Evolutionary conservation across 2,888 invertebrate species (phyloP).

Genomic region (Leptinotarsa haldemani): DNA sequence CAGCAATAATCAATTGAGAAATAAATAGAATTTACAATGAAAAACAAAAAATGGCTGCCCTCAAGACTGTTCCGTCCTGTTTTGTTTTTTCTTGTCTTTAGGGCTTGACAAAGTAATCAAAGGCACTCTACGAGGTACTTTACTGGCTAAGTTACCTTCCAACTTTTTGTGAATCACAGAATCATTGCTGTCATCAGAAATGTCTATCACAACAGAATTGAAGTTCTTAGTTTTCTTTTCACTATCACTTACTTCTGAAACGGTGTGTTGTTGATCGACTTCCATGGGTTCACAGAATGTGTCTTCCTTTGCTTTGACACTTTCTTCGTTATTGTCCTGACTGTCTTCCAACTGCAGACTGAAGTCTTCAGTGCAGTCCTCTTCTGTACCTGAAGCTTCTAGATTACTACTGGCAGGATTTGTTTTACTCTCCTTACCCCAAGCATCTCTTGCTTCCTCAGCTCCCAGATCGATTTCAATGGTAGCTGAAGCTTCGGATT

Average conservation of each 20-base stretch:
- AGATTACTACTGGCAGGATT: not conserved
- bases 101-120: slow-evolving; percentile 84
- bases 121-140: slow-evolving; percentile 71
- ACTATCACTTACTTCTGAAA: not conserved
- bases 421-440: slow-evolving; percentile 39
- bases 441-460: slow-evolving; percentile 55
- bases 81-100: slow-evolving; percentile 68
- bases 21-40: slow-evolving; percentile 22
- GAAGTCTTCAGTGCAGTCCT: slow-evolving; percentile 55
- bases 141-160: slow-evolving; percentile 32
- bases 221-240: slow-evolving; percentile 66
- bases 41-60: slow-evolving; percentile 10
- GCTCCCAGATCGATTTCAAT: slow-evolving; percentile 35
- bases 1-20: slow-evolving; percentile 13
- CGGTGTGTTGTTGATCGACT: slow-evolving; percentile 41
- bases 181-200: slow-evolving; percentile 28
- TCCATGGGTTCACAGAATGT: slow-evolving; percentile 46
- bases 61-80: not conserved
- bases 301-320: slow-evolving; percentile 44
- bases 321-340: slow-evolving; percentile 38
- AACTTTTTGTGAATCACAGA: slow-evolving; percentile 12
- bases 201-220: slow-evolving; percentile 53
- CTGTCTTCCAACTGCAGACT: slow-evolving; percentile 52
- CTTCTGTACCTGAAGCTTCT: slow-evolving; percentile 30
- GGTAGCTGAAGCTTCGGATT: not conserved